Evolutionary conservation across 2,113 vertebrate species (phyloP), one percentile per base, ranked within the genome.

Genomic region (Perca schrenkii): DNA sequence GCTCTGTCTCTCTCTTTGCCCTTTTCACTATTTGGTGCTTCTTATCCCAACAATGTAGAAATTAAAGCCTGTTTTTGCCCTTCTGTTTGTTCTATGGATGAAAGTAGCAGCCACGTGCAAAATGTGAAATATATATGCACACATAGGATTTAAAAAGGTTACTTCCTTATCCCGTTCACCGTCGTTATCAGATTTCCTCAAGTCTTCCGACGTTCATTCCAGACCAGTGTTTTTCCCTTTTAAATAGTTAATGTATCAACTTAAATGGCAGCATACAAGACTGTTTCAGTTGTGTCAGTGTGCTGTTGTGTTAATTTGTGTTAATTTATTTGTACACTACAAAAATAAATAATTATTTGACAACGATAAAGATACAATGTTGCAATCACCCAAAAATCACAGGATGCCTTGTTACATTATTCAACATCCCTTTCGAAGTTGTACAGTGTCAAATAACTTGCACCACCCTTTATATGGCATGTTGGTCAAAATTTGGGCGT

Each of bases 171-270:
- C n/a, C 40, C 1, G 8, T 61, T 76, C 49, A n/a, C 4, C 10
- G 8, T 58, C 49, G 53, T 53, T 52, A 52, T 64, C 61, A 56
- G 31, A n/a, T 58, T 63, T 58, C 12, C 62, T 77, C 67, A 77
- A 80, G 72, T 67, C 73, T 61, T 40, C 47, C 43, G 54, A 52
- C 28, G 12, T 76, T 75, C 15, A 64, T 82, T 78, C 13, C 12
- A 43, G 19, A 49, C 40, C 50, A 54, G 28, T 3, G 12, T 58
- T 63, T 63, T 43, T 69, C 40, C 31, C 63, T 43, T 72, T 68
- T 69, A 64, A 64, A 81, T 50, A 34, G 56, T 80, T 73, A 11
- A 80, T 83, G 72, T 56, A 67, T 77, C 40, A 66, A 50, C n/a
- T 47, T 40, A 40, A 52, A 56, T 47, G 47, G 10, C 25, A 14